Base-by-base conservation (phyloP, 2,113 vertebrate species). In the Callospermophilus lateralis region DNA sequence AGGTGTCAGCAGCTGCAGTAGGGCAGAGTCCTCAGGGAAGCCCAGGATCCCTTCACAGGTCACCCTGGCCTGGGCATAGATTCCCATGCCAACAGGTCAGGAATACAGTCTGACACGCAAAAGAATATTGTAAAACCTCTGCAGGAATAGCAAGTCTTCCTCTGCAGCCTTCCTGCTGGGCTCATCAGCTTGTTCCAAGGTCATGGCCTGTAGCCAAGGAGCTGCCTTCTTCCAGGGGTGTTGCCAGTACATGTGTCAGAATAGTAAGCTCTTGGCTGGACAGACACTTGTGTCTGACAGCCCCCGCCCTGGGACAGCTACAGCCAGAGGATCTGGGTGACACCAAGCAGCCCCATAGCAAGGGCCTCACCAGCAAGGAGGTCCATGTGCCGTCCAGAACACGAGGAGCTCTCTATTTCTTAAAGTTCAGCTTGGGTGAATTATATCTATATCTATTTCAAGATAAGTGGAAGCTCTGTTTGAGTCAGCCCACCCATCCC, bases 1-100 rank as follows among this genome's bases (percentile, higher is more conserved):
- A 86, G 97, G 91, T 79, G 74, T 84, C 34, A n/a, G 83, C 81
- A 94, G 86, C 93, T 96, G 70, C 10, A 10, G 74, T 83, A 34
- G 70, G 51, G 39, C 28, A n/a, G 93, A 85, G 53, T 39, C 4
- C 73, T 73, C 61, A 72, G 63, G 90, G 84, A 83, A 17, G 19
- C n/a, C 39, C 63, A 1, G 1, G 34, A 58, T 42, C 30, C 28
- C 79, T 34, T 45, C 45, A 84, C 94, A 96, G 94, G 74, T 81
- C 86, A 89, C 45, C 88, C 78, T 0, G 0, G 61, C 74, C 72
- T 78, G 94, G 86, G 26, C 58, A n/a, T n/a, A 39, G 84, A 84
- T 84, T 77, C 74, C 79, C 0, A 0, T 24, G n/a, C 86, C 90
- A 94, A 95, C 73, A 76, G 89, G 95, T 72, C 84, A 79, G 67